Evolutionary conservation across 2,797 vertebrate genomes (phyloP), one percentile per base, ranked within the genome.

Genomic region (Spinus olivaceus): DNA sequence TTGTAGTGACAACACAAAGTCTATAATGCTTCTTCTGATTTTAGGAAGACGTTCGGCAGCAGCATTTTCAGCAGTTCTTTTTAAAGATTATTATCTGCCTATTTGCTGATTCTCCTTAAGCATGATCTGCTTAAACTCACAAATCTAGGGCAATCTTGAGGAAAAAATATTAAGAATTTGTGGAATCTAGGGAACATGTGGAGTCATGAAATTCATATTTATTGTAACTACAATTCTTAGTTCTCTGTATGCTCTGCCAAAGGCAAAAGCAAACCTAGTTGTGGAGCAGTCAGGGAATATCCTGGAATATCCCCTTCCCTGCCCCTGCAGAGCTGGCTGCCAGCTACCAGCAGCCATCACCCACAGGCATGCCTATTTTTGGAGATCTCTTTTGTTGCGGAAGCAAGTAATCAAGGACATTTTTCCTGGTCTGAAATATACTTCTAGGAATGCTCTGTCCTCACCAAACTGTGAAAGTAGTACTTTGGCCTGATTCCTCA

Each of bases 101-200:
- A 28, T 82, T 83, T 89, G 42, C 15, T 81, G 53, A 82, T 85
- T 77, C 60, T 87, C 56, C 67, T 51, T 37, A 37, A 37, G 35
- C n/a, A 12, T 64, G 56, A 87, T 82, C 71, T 0, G 0, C 44
- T 67, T 91, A 67, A 82, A 39, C n/a, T 65, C 30, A 50, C 20
- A 86, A 50, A 88, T 88, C 72, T 71, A 19, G 42, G 81, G 14
- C 60, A 94, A 89, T 88, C 65, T 60, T 79, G 63, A 42, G 32
- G 25, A 73, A 49, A 51, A 86, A 86, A 41, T 4, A 42, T 74
- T 46, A 56, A 53, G 37, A 66, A 77, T 71, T 74, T 53, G 15
- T 77, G 35, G 25, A 70, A 53, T 51, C 32, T 13, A 47, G 53
- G 21, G 28, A n/a, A 77, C 18, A 51, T 8, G 22, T 1, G 4